Evolutionary conservation across 2,797 vertebrate genomes (phyloP).

Genomic region (Gymnothorax javanicus): DNA sequence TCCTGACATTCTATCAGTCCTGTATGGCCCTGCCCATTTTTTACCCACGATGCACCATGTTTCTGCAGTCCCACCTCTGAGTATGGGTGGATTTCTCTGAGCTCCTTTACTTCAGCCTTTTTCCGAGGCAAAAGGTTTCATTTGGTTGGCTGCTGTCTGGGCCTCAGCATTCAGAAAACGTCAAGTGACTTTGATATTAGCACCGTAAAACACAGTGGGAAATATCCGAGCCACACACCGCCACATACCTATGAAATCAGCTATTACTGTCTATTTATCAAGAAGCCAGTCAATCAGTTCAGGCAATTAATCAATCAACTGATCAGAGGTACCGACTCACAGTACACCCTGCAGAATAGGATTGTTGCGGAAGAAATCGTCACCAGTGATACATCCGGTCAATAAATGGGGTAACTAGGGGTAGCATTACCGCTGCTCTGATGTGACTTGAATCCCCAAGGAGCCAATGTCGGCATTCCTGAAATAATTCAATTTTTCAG

Average conservation of each 20-base stretch:
- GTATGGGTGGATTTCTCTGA: neutral
- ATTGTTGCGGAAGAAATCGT: neutral
- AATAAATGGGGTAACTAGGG: neutral
- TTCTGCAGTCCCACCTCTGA: neutral
- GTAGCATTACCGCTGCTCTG: neutral
- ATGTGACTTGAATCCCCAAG: neutral
- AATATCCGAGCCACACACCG: neutral
- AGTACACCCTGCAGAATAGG: neutral
- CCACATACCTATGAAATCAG: neutral
- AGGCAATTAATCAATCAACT: neutral
- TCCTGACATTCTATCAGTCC: neutral
- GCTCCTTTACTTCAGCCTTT: neutral
- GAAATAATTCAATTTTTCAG: too few relatives aligned
- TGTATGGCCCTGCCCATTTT: neutral
- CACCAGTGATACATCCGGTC: neutral
- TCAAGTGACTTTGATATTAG: neutral
- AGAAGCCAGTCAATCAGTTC: neutral
- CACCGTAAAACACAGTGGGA: neutral
- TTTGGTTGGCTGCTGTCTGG: neutral
- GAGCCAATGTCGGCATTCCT: too few relatives aligned
- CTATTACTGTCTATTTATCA: neutral
- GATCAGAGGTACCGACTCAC: neutral
- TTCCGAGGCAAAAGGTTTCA: neutral
- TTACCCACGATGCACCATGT: neutral
- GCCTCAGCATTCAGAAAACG: neutral